Base-by-base conservation (phyloP, 2,797 vertebrate species). In the Pampus argenteus region DNA sequence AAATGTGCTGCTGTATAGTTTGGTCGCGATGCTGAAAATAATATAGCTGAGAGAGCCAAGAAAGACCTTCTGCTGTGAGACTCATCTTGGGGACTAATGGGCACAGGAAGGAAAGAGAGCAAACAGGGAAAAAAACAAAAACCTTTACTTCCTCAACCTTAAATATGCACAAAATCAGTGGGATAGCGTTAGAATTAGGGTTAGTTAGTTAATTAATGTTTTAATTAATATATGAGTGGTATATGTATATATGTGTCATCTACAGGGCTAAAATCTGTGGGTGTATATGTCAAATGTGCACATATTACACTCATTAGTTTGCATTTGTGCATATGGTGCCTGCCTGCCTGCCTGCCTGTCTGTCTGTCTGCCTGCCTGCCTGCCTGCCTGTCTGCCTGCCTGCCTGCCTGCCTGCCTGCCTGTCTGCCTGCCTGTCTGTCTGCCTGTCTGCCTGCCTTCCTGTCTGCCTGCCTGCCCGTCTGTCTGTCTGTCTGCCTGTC, bases 21-120 rank as follows among this genome's bases (percentile, higher is more conserved):
- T 52, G 52, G 67, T 59, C 2, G 4, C 36, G 40, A 65, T 28
- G 63, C 68, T 55, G 57, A 71, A 80, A 79, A 81, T 75, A 78
- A 55, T 63, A 31, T 10, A 54, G 44, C 49, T 22, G 31, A 51
- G 62, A 10, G 65, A 52, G 71, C 70, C 76, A 83, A 74, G 62
- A 70, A 26, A 74, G 55, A 48, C 55, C 68, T 76, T 76, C 72
- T 77, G 69, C 55, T 78, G 9, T 63, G 66, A 74, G 65, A 65
- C 47, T 65, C 38, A 28, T 81, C 26, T 66, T 11, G 6, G 75
- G 55, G 48, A 72, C 28, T 22, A 0, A 54, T 70, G 70, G 72
- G 60, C 63, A 38, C 13, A 54, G 28, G 15, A 44, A 50, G 6
- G 9, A 29, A 66, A 66, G 14, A 28, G 26, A 68, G 14, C 10